Base-by-base conservation (phyloP, 1,140 invertebrate genomes). In the Eubasilissa regina region DNA sequence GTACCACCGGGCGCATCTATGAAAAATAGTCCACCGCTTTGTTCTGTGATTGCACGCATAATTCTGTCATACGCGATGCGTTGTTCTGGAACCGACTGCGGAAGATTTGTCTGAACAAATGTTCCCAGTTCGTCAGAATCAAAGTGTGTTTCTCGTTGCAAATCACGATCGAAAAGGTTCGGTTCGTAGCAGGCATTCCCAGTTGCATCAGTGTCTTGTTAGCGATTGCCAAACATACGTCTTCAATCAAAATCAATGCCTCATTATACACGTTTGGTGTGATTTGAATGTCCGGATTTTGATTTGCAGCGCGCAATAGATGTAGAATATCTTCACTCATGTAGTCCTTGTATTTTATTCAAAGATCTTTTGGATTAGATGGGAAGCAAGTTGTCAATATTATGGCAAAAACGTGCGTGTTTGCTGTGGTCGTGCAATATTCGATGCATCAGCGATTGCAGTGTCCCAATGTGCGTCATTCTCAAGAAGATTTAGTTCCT, bases 101-200 rank as follows among this genome's bases (percentile, higher is more conserved):
- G n/a, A n/a, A n/a, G n/a, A n/a, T n/a, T n/a, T n/a, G n/a, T n/a
- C 35, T 75, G 73, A 75, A 75, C 51, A 75, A 75, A 75, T 75
- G 55, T 21, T 9, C 56, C 19, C 80, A 85, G 81, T 83, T 79
- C 66, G 8, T 82, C 72, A 12, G 3, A 72, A 82, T 86, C 81
- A 81, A 84, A 85, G 77, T 84, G 60, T 81, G 47, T 64, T 88
- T 88, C 85, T 11, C 84, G 81, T 77, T 81, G n/a, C 77, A 81
- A 84, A 43, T 83, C 80, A 73, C 21, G 55, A 56, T 78, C 35
- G n/a, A 35, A 51, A 48, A 70, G 45, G 47, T n/a, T n/a, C n/a
- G n/a, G n/a, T n/a, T 78, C 51, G 47, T 72, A 76, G 3, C 9
- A 47, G 53, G 64, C 66, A 72, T 72, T 72, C 75, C 45, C 45